Conservation (phyloP, 2,113 vertebrate species). For the Thermophis baileyi region DNA sequence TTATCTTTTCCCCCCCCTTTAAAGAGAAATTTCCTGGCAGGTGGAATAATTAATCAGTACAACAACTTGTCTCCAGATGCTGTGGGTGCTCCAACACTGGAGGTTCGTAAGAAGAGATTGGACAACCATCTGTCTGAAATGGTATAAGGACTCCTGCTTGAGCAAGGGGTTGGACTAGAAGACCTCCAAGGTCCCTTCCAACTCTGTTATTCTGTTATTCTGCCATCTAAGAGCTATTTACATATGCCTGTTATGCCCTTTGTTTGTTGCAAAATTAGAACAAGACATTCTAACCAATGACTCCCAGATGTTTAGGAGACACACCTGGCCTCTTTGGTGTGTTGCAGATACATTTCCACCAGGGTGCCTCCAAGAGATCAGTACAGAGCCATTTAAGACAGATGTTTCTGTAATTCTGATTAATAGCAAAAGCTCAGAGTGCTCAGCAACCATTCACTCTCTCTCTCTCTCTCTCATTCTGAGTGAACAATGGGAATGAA, state of each 20-base stretch:
- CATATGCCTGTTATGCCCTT: background rate
- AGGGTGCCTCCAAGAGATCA: slow-evolving; percentile 1
- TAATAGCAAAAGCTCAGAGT: background rate
- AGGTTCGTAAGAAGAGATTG: background rate
- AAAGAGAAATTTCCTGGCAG: background rate
- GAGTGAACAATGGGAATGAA: background rate
- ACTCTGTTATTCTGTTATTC: background rate
- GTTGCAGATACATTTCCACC: background rate
- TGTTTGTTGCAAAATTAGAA: background rate
- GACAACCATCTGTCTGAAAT: background rate
- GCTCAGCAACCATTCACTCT: slow-evolving; percentile 8
- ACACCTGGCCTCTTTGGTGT: slow-evolving; percentile 13
- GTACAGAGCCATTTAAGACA: background rate
- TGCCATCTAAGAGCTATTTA: background rate
- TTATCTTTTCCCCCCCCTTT: no score
- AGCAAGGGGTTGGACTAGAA: background rate
- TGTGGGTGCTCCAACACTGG: background rate
- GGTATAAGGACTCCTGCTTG: background rate
- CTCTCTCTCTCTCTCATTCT: background rate
- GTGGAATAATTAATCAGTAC: background rate
- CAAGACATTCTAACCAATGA: background rate
- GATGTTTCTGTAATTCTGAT: slow-evolving; percentile 30
- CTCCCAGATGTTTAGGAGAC: slow-evolving; percentile 23
- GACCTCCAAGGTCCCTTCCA: background rate
- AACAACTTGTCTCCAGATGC: background rate